Evolutionary conservation across 2,113 vertebrate genomes (phyloP).

Genomic region (Mus musculus): GRCm39 chr11:79751501-79752000

Average conservation of each 20-base stretch:
- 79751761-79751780: too few species aligned
- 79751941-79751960: neutral
- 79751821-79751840: neutral
- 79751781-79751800: neutral
- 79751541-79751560: neutral
- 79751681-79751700: neutral
- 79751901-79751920: neutral
- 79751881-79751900: too few species aligned
- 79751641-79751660: neutral
- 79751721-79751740: neutral
- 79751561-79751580: neutral
- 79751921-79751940: neutral
- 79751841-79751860: neutral
- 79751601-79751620: neutral
- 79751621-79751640: neutral
- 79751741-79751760: neutral
- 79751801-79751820: neutral
- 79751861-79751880: neutral
- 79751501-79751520: neutral
- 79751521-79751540: accelerated
- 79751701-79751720: neutral
- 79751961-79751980: neutral
- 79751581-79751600: neutral
- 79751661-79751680: neutral
- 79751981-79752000: neutral